Conservation (phyloP, 2,888 invertebrate species). For the Andrena minutula region DNA sequence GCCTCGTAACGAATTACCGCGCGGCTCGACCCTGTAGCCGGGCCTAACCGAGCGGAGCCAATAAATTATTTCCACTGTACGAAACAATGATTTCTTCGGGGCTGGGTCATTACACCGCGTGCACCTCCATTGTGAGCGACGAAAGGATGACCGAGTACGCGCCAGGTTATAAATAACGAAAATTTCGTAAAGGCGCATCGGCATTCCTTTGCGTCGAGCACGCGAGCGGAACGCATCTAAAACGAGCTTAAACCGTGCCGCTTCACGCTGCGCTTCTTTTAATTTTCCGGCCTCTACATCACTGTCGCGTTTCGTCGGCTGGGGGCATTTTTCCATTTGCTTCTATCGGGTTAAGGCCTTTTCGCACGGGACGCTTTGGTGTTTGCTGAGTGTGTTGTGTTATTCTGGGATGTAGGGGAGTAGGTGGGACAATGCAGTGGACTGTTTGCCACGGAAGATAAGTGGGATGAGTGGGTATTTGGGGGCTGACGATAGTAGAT, state of each 20-base stretch:
- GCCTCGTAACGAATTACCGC: conserved; percentile 8
- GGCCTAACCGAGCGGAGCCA: background rate
- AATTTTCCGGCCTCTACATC: conserved; percentile 72
- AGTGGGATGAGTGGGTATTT: no score
- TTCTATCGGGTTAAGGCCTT: conserved; percentile 48
- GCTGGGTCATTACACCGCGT: conserved; percentile 38
- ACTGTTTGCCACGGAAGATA: no score
- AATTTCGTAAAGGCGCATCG: conserved; percentile 67
- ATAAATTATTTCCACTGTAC: conserved; percentile 1
- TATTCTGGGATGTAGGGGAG: no score
- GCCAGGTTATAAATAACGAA: conserved; percentile 68
- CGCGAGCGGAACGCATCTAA: conserved; percentile 53
- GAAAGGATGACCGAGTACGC: conserved; percentile 29
- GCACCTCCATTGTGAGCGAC: conserved; percentile 52
- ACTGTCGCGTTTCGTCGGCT: conserved; percentile 71
- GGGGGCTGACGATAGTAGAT: no score
- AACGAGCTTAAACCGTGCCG: conserved; percentile 45
- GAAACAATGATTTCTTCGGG: conserved; percentile 5
- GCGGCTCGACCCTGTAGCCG: background rate
- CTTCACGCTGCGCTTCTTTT: conserved; percentile 63
- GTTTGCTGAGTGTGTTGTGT: no score
- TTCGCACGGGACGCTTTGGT: background rate
- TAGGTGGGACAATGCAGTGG: no score
- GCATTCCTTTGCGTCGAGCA: conserved; percentile 45
- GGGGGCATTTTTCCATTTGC: conserved; percentile 63